These are phyloP conservation scores for Tolypeutes matacus DNA, from an alignment of 2,797 vertebrate species.

Conservation along the genomic window DNA sequence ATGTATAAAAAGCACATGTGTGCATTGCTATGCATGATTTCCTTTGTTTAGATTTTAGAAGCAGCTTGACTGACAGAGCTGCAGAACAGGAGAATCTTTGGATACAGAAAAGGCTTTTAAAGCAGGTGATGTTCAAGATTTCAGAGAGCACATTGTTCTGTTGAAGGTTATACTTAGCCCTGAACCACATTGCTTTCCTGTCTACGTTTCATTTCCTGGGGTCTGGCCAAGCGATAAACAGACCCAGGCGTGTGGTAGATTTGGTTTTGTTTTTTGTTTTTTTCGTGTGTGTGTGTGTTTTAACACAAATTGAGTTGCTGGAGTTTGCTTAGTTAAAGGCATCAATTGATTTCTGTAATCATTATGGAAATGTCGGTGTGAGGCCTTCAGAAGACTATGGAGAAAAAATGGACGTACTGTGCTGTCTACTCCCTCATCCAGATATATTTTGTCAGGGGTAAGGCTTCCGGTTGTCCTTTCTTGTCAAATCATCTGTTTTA, in stretches of 20 bases:
- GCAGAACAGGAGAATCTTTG: slow-evolving; percentile 52
- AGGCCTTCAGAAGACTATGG: slow-evolving; percentile 74
- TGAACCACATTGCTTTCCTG: slow-evolving; percentile 84
- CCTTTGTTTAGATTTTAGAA: slow-evolving; percentile 72
- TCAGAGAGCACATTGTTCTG: slow-evolving; percentile 70
- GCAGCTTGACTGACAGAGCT: slow-evolving; percentile 62
- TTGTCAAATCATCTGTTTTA: neutral
- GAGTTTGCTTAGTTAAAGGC: slow-evolving; percentile 64
- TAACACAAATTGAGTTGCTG: neutral
- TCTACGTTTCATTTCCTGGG: slow-evolving; percentile 80
- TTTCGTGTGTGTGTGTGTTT: neutral
- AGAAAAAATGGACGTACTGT: slow-evolving; percentile 66
- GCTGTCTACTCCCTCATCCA: slow-evolving; percentile 72
- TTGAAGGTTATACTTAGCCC: slow-evolving; percentile 63
- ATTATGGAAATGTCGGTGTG: neutral
- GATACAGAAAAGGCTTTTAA: slow-evolving; percentile 54
- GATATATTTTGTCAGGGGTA: slow-evolving; percentile 78
- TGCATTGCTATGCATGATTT: slow-evolving; percentile 42
- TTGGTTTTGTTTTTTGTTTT: slow-evolving; percentile 4
- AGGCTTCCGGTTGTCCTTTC: slow-evolving; percentile 36
- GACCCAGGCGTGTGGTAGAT: slow-evolving; percentile 41
- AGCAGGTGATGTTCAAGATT: slow-evolving; percentile 57
- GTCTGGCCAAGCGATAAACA: slow-evolving; percentile 39
- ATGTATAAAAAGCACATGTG: slow-evolving; percentile 49
- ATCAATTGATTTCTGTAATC: neutral